Evolutionary conservation across 2,888 invertebrate genomes (phyloP).

Genomic region (Athalia rosae): DNA sequence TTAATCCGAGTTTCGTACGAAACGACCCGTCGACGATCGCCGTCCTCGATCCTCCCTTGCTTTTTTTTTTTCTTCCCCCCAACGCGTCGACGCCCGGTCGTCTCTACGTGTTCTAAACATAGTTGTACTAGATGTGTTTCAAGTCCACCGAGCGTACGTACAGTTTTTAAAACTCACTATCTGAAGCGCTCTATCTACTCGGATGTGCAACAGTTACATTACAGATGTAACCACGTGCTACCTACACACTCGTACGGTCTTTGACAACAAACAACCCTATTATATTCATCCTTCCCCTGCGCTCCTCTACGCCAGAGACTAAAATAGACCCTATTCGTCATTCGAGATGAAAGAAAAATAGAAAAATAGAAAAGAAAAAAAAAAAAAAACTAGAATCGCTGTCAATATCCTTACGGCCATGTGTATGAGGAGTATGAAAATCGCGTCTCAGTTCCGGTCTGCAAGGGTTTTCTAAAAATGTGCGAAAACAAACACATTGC

Average conservation of each 20-base stretch:
- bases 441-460: too few species aligned
- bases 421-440: too few species aligned
- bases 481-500: too few species aligned
- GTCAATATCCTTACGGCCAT: too few species aligned
- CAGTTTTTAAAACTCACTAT: neutral
- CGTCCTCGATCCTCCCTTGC: neutral
- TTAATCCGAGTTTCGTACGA: neutral
- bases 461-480: too few species aligned
- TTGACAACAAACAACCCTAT: constrained; percentile 35
- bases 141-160: constrained; percentile 1
- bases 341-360: too few species aligned
- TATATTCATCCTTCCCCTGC: neutral
- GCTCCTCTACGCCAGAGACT: neutral
- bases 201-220: neutral
- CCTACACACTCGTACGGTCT: neutral
- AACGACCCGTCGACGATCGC: constrained; percentile 6
- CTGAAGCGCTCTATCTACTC: neutral
- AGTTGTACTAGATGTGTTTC: constrained; percentile 36
- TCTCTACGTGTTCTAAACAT: constrained; percentile 31
- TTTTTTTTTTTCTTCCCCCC: neutral
- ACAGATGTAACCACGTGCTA: constrained; percentile 21
- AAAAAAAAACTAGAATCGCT: too few species aligned
- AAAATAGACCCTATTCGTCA: neutral
- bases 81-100: neutral
- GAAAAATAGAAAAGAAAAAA: too few species aligned